Conservation (phyloP, 2,113 vertebrate species). For the Ammospiza nelsoni region DNA sequence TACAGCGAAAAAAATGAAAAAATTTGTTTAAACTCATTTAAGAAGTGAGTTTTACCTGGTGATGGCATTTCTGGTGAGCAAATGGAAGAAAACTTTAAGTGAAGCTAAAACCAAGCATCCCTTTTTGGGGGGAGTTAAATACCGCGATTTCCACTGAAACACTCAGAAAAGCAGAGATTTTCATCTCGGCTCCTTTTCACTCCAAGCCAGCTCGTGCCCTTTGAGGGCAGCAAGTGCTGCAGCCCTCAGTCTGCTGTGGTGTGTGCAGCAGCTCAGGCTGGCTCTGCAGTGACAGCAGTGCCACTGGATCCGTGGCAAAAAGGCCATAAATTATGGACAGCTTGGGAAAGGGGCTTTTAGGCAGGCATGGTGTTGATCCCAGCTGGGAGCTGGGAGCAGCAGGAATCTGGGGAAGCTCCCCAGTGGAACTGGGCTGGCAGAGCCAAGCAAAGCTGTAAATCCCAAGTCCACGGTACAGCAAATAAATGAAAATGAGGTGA, state of each 20-base stretch:
- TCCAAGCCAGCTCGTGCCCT: neutral
- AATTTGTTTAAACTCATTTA: neutral
- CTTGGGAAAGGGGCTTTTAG: no score
- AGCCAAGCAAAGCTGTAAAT: neutral
- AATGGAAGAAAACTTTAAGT: neutral
- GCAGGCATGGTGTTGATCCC: no score
- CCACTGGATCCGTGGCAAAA: neutral
- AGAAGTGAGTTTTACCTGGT: neutral
- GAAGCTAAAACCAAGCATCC: neutral
- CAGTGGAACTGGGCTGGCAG: neutral
- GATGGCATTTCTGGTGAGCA: neutral
- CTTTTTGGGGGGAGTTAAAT: neutral
- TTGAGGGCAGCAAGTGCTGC: neutral
- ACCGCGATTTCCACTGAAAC: neutral
- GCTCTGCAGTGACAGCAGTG: neutral
- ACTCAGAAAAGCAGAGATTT: neutral
- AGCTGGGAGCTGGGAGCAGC: neutral
- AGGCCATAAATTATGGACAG: neutral
- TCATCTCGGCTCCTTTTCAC: neutral
- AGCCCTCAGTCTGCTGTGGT: neutral
- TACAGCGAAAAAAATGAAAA: neutral
- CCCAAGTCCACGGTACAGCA: fast-evolving
- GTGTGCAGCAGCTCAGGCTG: neutral
- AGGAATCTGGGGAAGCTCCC: neutral
- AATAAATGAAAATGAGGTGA: neutral